Conservation (phyloP, 2,113 vertebrate genomes). For the Corythaixoides concolor region DNA sequence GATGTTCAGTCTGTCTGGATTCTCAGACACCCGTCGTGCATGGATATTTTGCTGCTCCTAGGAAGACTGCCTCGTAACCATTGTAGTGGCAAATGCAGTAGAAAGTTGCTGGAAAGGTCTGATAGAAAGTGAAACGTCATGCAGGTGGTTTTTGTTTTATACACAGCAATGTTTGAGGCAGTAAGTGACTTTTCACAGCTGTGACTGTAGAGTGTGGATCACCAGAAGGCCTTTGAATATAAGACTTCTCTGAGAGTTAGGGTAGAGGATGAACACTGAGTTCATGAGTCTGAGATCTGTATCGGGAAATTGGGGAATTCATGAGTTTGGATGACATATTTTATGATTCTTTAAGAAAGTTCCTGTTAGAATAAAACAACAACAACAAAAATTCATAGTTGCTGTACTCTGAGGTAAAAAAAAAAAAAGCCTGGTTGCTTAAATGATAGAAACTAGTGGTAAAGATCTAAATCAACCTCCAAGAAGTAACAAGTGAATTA, state of each 20-base stretch:
- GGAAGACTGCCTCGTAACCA: neutral
- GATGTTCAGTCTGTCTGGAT: neutral
- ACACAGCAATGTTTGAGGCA: neutral
- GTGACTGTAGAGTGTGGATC: neutral
- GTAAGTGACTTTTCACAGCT: neutral
- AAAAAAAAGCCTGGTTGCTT: neutral
- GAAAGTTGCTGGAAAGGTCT: neutral
- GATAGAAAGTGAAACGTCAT: neutral
- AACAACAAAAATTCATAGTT: neutral
- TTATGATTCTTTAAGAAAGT: neutral
- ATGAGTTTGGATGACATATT: neutral
- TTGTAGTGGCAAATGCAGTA: neutral
- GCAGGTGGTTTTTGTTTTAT: neutral
- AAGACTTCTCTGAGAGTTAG: neutral
- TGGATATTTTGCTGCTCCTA: neutral
- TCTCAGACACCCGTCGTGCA: neutral
- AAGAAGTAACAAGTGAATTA: neutral
- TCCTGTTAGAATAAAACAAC: neutral
- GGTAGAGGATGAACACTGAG: neutral
- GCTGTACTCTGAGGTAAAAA: neutral
- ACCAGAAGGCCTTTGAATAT: neutral
- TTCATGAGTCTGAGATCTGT: neutral
- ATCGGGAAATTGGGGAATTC: neutral
- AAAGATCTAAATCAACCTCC: neutral
- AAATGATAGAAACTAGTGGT: neutral